A percentile compares a stretch with the other conserved stretches of the same genome.
These are phyloP conservation scores for Zygaena filipendulae DNA, from an alignment of 2,888 invertebrate genomes.

Conservation along the genomic window DNA sequence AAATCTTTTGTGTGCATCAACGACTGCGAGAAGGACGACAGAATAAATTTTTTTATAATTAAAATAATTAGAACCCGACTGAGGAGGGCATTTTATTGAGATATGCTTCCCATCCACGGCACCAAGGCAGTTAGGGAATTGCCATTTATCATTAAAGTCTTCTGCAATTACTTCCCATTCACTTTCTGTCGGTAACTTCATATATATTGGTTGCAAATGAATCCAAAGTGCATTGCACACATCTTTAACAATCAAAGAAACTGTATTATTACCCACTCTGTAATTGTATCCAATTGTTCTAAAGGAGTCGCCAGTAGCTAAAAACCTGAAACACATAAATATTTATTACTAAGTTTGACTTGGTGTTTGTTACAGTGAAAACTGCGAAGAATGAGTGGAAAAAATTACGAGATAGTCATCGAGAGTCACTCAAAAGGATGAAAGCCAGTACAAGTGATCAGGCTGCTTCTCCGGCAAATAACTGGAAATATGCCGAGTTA, in stretches of 20 bases:
- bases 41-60: conserved; percentile 20
- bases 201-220: conserved; percentile 17
- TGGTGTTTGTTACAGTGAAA: conserved; percentile 14
- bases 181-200: conserved; percentile 7
- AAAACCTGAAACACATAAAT: conserved; percentile 14
- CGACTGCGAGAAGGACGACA: conserved; percentile 19
- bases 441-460: conserved; percentile 15
- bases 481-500: conserved; percentile 16
- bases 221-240: conserved; percentile 15
- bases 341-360: conserved; percentile 8
- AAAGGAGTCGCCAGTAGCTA: conserved; percentile 17
- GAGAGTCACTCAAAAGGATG: conserved; percentile 17
- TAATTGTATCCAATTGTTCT: conserved; percentile 16
- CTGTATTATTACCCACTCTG: conserved; percentile 14
- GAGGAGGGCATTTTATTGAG: conserved; percentile 18
- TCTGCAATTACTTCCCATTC: conserved; percentile 17
- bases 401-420: conserved; percentile 17
- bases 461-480: conserved; percentile 15
- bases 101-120: conserved; percentile 23
- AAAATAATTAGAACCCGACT: conserved; percentile 19
- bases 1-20: conserved; percentile 17
- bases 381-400: conserved; percentile 17
- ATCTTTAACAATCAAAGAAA: conserved; percentile 14
- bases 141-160: conserved; percentile 18
- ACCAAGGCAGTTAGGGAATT: conserved; percentile 19